Percentiles rank a stretch among this genome's conserved stretches.
Evolutionary conservation across 2,113 vertebrate species (phyloP).

Genomic region (Pogonocichla stellata): DNA sequence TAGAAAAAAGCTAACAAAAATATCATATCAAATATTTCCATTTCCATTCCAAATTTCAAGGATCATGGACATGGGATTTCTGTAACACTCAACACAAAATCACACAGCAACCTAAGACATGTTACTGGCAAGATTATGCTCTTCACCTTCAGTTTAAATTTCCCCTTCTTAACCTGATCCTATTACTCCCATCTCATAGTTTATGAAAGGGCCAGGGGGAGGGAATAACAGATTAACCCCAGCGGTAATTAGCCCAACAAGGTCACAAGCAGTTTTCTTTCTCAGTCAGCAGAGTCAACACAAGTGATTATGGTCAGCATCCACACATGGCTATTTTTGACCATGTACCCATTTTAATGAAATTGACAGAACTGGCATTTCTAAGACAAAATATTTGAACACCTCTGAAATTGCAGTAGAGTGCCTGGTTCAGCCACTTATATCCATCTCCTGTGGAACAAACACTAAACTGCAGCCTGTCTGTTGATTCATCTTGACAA

Average conservation of each 20-base stretch:
- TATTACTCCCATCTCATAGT: not conserved
- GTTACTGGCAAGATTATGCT: not conserved
- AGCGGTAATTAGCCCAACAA: not conserved
- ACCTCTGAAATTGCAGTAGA: not conserved
- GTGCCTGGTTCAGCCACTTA: not conserved
- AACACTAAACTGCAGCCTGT: not conserved
- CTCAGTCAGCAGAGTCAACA: not conserved
- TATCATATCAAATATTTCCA: not conserved
- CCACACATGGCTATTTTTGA: not conserved
- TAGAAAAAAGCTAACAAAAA: not conserved
- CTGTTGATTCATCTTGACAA: not conserved
- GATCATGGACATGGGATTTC: not conserved
- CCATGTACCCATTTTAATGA: fast-evolving
- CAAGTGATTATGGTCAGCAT: not conserved
- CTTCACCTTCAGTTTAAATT: not conserved
- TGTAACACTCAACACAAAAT: not conserved
- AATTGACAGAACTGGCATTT: not conserved
- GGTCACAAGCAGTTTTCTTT: not conserved
- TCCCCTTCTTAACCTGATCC: not conserved
- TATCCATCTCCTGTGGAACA: not conserved
- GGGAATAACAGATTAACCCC: not conserved
- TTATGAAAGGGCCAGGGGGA: not conserved
- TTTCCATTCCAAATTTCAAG: not conserved
- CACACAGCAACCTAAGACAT: not conserved
- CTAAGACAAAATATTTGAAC: not conserved